phyloP scores from a whole-genome alignment of 2,797 vertebrate genomes.

The Phoeniculus purpureus region DNA sequence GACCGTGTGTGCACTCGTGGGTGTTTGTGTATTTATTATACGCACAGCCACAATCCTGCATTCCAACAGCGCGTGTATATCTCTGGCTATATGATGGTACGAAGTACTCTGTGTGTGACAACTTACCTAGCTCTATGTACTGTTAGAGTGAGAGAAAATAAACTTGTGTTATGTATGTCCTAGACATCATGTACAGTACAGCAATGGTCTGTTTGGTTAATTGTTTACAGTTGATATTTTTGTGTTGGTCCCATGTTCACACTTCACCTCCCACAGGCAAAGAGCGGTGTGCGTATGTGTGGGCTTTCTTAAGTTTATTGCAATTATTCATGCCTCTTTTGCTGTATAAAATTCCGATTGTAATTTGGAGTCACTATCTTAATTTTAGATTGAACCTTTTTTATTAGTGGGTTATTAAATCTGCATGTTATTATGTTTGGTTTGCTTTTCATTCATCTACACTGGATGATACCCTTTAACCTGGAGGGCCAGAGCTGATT shows the following conservation, averaged over 20 bases:
- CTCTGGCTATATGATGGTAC: not conserved
- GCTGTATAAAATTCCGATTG: constrained; percentile 4
- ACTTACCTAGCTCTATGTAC: not conserved
- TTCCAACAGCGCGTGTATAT: not conserved
- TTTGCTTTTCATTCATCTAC: constrained; percentile 69
- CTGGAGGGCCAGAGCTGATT: constrained; percentile 77
- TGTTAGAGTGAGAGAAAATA: not conserved
- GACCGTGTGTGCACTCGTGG: not conserved
- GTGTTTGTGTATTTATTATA: not conserved
- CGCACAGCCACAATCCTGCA: not conserved
- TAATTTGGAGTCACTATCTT: constrained; percentile 35
- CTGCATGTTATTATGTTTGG: constrained; percentile 40
- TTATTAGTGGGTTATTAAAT: constrained; percentile 61
- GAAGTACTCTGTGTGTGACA: not conserved
- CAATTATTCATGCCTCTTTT: not conserved
- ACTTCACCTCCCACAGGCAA: not conserved
- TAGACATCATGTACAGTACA: not conserved
- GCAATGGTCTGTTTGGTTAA: not conserved
- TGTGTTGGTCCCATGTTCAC: not conserved
- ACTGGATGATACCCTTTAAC: constrained; percentile 73
- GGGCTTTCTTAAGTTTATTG: not conserved
- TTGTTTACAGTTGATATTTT: not conserved
- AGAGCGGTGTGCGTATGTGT: not conserved
- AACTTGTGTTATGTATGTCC: fast-evolving
- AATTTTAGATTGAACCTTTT: constrained; percentile 60